Evolutionary conservation across 2,888 invertebrate species (phyloP).

Genomic region (Melanophora roralis): DNA sequence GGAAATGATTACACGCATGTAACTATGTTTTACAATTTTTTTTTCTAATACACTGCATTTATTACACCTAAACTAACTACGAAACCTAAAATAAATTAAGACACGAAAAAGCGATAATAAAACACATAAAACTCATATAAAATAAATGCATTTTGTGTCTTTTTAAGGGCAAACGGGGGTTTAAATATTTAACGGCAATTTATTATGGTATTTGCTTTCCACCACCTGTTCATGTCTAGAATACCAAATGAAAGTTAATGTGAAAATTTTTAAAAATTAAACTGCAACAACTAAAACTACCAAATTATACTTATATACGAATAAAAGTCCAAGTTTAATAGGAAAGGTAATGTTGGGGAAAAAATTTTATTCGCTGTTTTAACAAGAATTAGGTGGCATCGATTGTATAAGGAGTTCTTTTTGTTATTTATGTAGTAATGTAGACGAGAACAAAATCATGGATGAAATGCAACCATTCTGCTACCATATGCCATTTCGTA

Average conservation of each 20-base stretch:
- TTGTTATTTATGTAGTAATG: no score
- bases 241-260: slow-evolving; percentile 28
- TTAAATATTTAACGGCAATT: slow-evolving; percentile 52
- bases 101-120: background rate
- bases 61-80: no score
- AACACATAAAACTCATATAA: background rate
- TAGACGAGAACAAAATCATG: no score
- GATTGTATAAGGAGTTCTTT: no score
- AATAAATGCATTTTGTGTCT: background rate
- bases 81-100: background rate
- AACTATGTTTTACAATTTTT: background rate
- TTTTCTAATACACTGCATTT: no score
- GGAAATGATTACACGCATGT: background rate
- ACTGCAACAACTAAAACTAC: background rate
- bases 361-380: no score
- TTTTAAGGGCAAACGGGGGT: slow-evolving; percentile 14
- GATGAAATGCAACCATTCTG: no score
- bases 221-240: slow-evolving; percentile 57
- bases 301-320: no score
- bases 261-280: background rate
- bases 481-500: no score
- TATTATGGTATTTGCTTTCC: slow-evolving; percentile 57
- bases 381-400: no score
- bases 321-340: no score
- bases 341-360: no score